Percentiles rank a stretch among this genome's conserved stretches.
Conservation (phyloP, 1,140 invertebrate genomes). For the Ctenoplectra terminalis region DNA sequence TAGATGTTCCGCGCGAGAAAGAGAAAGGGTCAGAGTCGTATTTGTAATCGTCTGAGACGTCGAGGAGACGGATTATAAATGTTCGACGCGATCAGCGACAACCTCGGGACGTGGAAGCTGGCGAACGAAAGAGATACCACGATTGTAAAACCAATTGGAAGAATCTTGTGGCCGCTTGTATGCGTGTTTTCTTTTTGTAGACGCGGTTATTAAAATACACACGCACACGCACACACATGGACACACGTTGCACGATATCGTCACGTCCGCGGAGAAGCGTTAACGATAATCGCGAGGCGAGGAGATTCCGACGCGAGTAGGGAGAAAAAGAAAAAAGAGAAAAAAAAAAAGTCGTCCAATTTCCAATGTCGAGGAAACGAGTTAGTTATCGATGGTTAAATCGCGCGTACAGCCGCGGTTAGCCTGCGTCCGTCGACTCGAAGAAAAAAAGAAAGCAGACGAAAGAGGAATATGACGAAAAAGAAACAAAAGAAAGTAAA, state of each 20-base stretch:
- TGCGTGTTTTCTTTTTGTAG: conserved; percentile 6
- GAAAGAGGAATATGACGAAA: not conserved
- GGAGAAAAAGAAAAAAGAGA: not conserved
- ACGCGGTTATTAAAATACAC: conserved; percentile 5
- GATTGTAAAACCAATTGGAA: not conserved
- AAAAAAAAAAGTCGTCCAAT: conserved; percentile 5
- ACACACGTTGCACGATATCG: conserved; percentile 38
- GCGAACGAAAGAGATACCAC: not conserved
- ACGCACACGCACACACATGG: not conserved
- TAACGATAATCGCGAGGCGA: not conserved
- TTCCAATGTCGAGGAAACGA: conserved; percentile 22
- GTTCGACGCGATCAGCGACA: not conserved
- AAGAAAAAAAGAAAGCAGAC: not conserved
- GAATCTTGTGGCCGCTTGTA: conserved; percentile 23
- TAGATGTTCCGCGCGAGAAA: conserved; percentile 65
- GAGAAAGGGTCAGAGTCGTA: conserved; percentile 74
- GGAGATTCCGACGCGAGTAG: not conserved
- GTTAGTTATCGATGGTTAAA: conserved; percentile 15
- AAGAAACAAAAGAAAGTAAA: not conserved
- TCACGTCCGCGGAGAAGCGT: not conserved
- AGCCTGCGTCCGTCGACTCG: conserved; percentile 41
- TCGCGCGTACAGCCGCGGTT: conserved; percentile 36
- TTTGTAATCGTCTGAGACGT: conserved; percentile 69
- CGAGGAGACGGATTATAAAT: conserved; percentile 57
- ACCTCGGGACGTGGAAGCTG: conserved; percentile 77